Base-by-base conservation (phyloP, 2,888 invertebrate species). In the Drosophila multiciliata region DNA sequence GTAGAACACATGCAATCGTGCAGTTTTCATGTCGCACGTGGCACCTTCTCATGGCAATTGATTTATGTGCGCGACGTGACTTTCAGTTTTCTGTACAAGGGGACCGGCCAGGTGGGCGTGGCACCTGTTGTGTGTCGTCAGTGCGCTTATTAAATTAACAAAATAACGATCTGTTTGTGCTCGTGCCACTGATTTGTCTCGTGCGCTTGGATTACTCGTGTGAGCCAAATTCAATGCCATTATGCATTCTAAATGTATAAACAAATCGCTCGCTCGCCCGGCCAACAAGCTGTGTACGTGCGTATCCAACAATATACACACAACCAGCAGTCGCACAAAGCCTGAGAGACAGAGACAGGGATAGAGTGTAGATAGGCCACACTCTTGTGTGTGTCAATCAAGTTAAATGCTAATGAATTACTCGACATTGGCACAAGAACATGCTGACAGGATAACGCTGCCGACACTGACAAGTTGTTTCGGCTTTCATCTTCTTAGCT, bases 381-480 rank as follows among this genome's bases (percentile, higher is more conserved):
- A 40, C 53, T 64, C 78, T 78, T 71, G 86, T 78, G 86, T 78
- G 77, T 90, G 89, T 89, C 90, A 88, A 90, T 90, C 89, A 90
- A 79, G 76, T 83, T 84, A 90, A 88, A 89, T 90, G 87, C 84
- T 89, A 88, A 88, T 88, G 90, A 88, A 88, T 90, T 90, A 87
- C 84, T 84, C 69, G 77, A 66, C 78, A 70, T 72, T 66, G 63
- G 73, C 60, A 66, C 52, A 65, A 77, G 78, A 84, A 89, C 78
- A 73, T 77, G 89, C 83, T 83, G 90, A 86, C 90, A 90, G 85
- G 60, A 73, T 66, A 79, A 75, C 65, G 69, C 67, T 42, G 68
- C 45, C 50, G 69, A 64, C 75, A 66, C 89, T 76, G 83, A 86
- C 89, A 88, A 88, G 82, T 82, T 88, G 78, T 76, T 83, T 80